These are phyloP conservation scores for Lasiurus borealis DNA, from an alignment of 2,113 vertebrate species.

Conservation along the genomic window DNA sequence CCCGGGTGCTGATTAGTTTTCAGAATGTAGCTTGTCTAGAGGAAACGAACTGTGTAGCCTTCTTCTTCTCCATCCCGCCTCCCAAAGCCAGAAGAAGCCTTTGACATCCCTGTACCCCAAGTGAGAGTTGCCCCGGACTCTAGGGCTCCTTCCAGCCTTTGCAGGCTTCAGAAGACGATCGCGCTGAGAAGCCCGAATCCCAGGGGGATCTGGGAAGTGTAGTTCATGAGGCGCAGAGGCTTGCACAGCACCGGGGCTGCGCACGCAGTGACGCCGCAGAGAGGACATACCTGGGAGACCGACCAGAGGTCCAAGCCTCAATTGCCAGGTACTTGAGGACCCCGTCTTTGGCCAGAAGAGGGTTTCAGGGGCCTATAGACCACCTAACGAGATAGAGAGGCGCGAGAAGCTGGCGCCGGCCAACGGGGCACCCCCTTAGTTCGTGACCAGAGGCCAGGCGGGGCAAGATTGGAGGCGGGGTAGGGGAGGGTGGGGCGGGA, in stretches of 20 bases:
- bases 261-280: rapidly evolving
- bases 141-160: neutral
- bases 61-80: neutral
- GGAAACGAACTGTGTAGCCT: neutral
- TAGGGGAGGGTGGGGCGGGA: neutral
- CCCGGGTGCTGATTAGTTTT: neutral
- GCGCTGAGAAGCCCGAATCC: neutral
- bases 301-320: too few relatives aligned
- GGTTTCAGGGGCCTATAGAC: neutral
- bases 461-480: too few relatives aligned
- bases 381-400: neutral
- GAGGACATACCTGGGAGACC: neutral
- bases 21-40: neutral
- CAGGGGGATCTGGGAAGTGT: neutral
- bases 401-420: rapidly evolving
- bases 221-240: neutral
- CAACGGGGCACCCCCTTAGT: neutral
- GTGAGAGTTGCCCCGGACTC: neutral
- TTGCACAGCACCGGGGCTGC: neutral
- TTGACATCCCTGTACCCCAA: neutral
- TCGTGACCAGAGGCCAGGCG: rapidly evolving
- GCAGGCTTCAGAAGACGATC: too few relatives aligned
- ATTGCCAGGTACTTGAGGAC: neutral
- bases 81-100: neutral
- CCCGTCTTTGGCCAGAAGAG: neutral